Conservation (phyloP, 64 coral and sea anemone genomes). For the Orbicella faveolata region DNA sequence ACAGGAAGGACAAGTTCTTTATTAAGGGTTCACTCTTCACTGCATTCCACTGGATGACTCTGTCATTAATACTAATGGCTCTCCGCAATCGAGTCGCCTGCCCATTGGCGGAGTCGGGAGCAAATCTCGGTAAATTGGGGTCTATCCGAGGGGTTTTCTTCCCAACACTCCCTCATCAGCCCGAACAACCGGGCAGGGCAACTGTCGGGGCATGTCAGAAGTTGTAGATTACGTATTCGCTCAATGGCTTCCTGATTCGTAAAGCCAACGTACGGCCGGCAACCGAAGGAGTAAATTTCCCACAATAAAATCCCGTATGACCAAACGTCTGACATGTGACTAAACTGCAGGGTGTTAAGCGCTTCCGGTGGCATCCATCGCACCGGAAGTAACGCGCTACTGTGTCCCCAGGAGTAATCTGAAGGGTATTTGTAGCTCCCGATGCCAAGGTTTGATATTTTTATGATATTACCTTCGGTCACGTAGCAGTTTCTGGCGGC, state of each 20-base stretch:
- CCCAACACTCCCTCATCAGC: constrained; percentile 86
- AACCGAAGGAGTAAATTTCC: constrained; percentile 87
- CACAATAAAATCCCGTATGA: constrained; percentile 85
- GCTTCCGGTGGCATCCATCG: constrained; percentile 99
- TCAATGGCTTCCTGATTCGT: constrained; percentile 89
- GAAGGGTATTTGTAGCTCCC: constrained; percentile 84
- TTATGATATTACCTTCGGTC: constrained; percentile 70
- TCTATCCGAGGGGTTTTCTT: constrained; percentile 62
- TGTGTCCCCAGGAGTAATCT: constrained; percentile 88
- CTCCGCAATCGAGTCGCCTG: constrained; percentile 73
- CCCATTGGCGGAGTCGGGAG: constrained; percentile 78
- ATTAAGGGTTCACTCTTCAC: neutral
- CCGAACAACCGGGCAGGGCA: constrained; percentile 84
- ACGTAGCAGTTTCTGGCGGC: constrained; percentile 90
- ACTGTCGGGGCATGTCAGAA: constrained; percentile 81
- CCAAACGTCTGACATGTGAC: constrained; percentile 78
- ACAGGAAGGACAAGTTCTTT: neutral
- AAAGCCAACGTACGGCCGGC: constrained; percentile 71
- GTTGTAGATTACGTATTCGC: constrained; percentile 67
- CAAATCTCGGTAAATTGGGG: constrained; percentile 69
- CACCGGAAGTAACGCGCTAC: constrained; percentile 83
- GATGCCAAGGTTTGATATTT: constrained; percentile 95
- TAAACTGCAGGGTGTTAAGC: constrained; percentile 78
- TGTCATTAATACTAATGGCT: constrained; percentile 43
- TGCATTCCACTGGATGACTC: neutral